Evolutionary conservation across 2,888 invertebrate species (phyloP).

Genomic region (Tetanocera ferruginea): DNA sequence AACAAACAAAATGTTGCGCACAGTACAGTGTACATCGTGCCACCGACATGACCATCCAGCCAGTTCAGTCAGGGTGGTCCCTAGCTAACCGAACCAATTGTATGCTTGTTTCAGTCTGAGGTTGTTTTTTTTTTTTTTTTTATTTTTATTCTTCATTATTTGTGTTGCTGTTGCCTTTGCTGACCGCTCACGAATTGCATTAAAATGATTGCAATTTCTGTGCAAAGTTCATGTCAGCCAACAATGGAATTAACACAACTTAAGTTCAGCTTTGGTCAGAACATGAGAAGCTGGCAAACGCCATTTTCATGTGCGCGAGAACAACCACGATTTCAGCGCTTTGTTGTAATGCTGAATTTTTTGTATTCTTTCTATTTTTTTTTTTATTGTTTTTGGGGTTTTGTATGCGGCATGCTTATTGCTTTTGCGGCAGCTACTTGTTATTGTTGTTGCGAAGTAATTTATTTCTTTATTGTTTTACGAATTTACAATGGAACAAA

Average conservation of each 20-base stretch:
- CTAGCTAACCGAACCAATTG: slow-evolving; percentile 50
- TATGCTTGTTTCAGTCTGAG: slow-evolving; percentile 38
- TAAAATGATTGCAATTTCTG: slow-evolving; percentile 66
- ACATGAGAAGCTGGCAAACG: slow-evolving; percentile 37
- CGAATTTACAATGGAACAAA: slow-evolving; percentile 57
- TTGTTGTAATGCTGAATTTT: slow-evolving; percentile 46
- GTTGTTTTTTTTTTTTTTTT: background rate
- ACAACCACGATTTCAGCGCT: slow-evolving; percentile 67
- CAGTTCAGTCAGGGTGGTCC: slow-evolving; percentile 57
- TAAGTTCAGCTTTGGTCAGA: slow-evolving; percentile 1
- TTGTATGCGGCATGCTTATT: slow-evolving; percentile 34
- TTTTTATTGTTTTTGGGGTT: slow-evolving; percentile 32
- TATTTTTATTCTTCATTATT: slow-evolving; percentile 13
- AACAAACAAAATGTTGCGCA: background rate
- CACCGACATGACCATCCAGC: slow-evolving; percentile 34
- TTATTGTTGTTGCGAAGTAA: slow-evolving; percentile 62
- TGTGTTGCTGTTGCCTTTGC: slow-evolving; percentile 34
- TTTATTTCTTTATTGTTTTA: slow-evolving; percentile 70
- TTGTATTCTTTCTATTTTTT: background rate
- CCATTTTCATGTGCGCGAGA: slow-evolving; percentile 55
- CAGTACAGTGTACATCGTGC: slow-evolving; percentile 24
- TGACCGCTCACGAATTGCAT: slow-evolving; percentile 66
- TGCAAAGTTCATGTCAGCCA: slow-evolving; percentile 66
- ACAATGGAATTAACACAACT: slow-evolving; percentile 40
- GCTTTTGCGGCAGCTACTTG: slow-evolving; percentile 40